phyloP scores from a whole-genome alignment of 2,888 invertebrate genomes.

The Archaeoteleia sp. region DNA sequence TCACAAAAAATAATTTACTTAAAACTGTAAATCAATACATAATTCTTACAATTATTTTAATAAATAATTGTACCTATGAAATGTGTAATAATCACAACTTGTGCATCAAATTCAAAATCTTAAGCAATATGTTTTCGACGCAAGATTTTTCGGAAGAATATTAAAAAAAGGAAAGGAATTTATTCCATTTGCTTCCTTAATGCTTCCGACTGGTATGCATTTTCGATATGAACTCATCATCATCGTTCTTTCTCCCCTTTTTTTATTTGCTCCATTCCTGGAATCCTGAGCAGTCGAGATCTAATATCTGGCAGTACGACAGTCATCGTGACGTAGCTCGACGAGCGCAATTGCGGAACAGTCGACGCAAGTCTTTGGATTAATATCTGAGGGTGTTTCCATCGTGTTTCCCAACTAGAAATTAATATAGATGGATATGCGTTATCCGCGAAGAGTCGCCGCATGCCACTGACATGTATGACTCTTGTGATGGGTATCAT shows the following conservation, averaged over 20 bases:
- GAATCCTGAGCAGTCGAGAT: constrained; percentile 18
- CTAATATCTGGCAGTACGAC: constrained; percentile 43
- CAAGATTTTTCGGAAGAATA: constrained; percentile 1
- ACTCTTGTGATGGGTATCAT: constrained; percentile 67
- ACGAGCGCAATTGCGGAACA: constrained; percentile 37
- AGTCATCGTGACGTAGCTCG: constrained; percentile 39
- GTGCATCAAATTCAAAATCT: no score
- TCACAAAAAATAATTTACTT: no score
- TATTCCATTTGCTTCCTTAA: constrained; percentile 1
- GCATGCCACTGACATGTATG: constrained; percentile 70
- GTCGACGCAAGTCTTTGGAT: constrained; percentile 17
- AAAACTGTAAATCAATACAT: no score
- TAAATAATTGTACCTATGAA: no score
- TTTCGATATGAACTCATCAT: constrained; percentile 16
- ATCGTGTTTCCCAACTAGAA: constrained; percentile 46
- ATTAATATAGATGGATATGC: constrained; percentile 71
- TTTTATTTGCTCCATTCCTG: constrained; percentile 1
- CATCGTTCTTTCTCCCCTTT: constrained; percentile 3
- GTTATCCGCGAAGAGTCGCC: constrained; percentile 62
- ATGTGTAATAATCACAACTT: no score
- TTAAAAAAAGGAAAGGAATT: constrained; percentile 1
- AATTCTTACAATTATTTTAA: no score
- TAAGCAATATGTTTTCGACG: neutral
- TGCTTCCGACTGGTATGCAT: constrained; percentile 1
- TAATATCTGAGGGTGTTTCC: constrained; percentile 33